phyloP scores from a whole-genome alignment of 1,140 invertebrate genomes.

The Diprion similis region DNA sequence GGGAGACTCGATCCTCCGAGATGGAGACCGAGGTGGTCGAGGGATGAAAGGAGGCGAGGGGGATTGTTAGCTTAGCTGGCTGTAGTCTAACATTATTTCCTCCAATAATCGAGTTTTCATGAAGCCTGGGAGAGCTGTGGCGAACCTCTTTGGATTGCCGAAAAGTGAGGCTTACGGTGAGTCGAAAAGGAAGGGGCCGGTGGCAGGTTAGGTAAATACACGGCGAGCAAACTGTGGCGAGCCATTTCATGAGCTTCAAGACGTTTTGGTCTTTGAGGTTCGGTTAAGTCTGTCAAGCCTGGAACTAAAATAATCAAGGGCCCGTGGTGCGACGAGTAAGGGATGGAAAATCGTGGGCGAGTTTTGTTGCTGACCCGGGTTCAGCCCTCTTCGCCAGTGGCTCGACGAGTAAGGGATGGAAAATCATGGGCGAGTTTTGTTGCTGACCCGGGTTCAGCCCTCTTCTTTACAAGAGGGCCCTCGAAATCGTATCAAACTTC shows the following conservation, averaged over 20 bases:
- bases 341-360: neutral
- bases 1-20: neutral
- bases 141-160: neutral
- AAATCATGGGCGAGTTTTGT: neutral
- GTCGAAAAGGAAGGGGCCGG: neutral
- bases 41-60: neutral
- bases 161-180: neutral
- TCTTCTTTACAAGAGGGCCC: neutral
- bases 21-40: neutral
- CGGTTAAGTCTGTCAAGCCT: neutral
- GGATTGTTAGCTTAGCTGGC: slow-evolving; percentile 9
- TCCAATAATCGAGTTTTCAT: slow-evolving; percentile 31
- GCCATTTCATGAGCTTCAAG: slow-evolving; percentile 36
- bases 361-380: neutral
- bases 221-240: slow-evolving; percentile 10
- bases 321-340: neutral
- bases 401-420: neutral
- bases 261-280: neutral
- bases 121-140: slow-evolving; percentile 10
- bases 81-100: slow-evolving; percentile 9
- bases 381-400: neutral
- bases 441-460: neutral
- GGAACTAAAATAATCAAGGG: neutral
- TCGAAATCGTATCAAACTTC: neutral
- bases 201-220: slow-evolving; percentile 32